phyloP scores from a whole-genome alignment of 1,140 invertebrate genomes.

The Pentalonia nigronervosa region DNA sequence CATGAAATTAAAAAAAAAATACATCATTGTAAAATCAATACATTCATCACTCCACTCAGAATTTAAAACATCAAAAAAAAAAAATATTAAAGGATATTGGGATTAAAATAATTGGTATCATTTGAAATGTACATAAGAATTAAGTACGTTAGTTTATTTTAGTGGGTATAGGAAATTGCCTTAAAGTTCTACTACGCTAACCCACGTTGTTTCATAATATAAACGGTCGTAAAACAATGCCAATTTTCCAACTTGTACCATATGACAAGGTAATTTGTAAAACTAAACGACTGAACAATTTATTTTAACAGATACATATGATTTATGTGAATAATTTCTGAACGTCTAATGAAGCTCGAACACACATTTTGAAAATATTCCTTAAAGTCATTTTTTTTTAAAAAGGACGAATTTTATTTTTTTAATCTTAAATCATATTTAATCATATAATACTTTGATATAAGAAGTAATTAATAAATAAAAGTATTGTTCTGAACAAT shows the following conservation, averaged over 20 bases:
- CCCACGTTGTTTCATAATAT: background rate
- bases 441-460: background rate
- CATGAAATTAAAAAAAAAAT: too few relatives aligned
- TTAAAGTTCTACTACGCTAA: background rate
- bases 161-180: background rate
- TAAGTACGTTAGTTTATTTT: background rate
- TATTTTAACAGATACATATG: slow-evolving; percentile 7
- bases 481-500: background rate
- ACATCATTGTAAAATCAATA: too few relatives aligned
- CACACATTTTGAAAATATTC: slow-evolving; percentile 8
- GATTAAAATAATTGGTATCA: background rate
- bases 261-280: slow-evolving; percentile 5
- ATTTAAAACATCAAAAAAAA: background rate
- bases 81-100: background rate
- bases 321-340: slow-evolving; percentile 4
- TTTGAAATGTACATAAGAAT: background rate
- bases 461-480: background rate
- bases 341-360: background rate
- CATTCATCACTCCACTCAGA: too few relatives aligned
- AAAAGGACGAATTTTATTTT: background rate
- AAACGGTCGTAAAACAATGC: slow-evolving; percentile 14
- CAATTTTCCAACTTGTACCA: slow-evolving; percentile 11
- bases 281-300: slow-evolving; percentile 10
- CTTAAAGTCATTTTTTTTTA: background rate
- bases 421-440: background rate